Evolutionary conservation across 2,888 invertebrate species (phyloP).

Genomic region (Gonocerus acuteangulatus): DNA sequence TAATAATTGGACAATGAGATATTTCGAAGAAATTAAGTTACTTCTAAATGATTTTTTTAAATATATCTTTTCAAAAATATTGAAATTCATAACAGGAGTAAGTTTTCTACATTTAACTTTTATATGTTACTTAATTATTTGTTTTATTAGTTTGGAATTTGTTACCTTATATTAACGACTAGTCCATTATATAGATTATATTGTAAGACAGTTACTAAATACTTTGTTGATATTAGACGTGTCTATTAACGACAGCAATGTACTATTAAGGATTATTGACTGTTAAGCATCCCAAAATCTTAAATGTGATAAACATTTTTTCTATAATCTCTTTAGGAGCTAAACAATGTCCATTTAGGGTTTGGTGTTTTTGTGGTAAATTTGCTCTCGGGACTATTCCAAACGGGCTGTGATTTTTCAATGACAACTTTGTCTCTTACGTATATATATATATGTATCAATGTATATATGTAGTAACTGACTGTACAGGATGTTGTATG

Average conservation of each 20-base stretch:
- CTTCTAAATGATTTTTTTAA: not conserved
- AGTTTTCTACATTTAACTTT: conserved; percentile 5
- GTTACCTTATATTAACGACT: conserved; percentile 22
- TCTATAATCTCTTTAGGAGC: conserved; percentile 34
- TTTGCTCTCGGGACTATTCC: conserved; percentile 48
- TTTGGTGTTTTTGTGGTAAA: conserved; percentile 34
- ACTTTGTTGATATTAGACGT: conserved; percentile 25
- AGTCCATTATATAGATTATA: conserved; percentile 27
- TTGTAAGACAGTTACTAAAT: conserved; percentile 24
- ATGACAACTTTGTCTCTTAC: conserved; percentile 35
- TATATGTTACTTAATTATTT: conserved; percentile 15
- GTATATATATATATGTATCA: conserved; percentile 31
- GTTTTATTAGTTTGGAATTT: conserved; percentile 22
- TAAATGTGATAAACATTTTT: conserved; percentile 38
- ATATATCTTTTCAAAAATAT: not conserved
- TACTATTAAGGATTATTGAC: conserved; percentile 31
- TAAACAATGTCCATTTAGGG: conserved; percentile 35
- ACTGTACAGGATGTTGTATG: conserved; percentile 38
- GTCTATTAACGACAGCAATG: conserved; percentile 9
- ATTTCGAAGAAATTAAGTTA: not conserved
- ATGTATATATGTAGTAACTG: conserved; percentile 34
- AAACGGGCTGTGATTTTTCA: conserved; percentile 67
- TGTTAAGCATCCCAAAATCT: conserved; percentile 34
- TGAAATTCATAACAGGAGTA: conserved; percentile 3
- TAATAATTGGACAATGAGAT: conserved; percentile 3